A percentile compares a stretch with the other conserved stretches of the same genome.
phyloP scores from a whole-genome alignment of 2,797 vertebrate genomes.

The Onychomys leucogaster region DNA sequence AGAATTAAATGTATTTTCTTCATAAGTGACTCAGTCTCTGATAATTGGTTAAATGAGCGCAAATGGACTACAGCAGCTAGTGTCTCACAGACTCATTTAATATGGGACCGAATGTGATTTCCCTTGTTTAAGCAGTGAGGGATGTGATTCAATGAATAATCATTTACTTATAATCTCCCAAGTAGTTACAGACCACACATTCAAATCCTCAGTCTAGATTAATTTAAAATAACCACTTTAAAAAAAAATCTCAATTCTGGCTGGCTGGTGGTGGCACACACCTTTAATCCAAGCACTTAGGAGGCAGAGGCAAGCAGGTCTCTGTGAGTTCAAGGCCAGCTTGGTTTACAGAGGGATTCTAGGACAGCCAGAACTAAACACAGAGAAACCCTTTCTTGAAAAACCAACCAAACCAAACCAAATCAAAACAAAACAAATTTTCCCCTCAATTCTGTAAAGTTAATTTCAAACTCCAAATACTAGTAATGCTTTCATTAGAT shows the following conservation, averaged over 20 bases:
- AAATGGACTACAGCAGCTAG: not conserved
- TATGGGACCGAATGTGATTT: not conserved
- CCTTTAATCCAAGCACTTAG: not conserved
- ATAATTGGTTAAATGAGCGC: not conserved
- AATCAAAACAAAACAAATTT: not conserved
- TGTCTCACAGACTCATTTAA: not conserved
- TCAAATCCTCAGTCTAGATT: not conserved
- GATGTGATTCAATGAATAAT: not conserved
- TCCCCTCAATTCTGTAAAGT: not conserved
- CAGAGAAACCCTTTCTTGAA: not conserved
- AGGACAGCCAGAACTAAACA: not conserved
- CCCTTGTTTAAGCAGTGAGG: not conserved
- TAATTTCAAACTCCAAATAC: not conserved
- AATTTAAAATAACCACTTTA: constrained; percentile 15
- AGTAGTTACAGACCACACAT: not conserved
- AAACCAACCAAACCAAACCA: not conserved
- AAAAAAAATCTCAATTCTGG: not conserved
- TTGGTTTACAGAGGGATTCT: not conserved
- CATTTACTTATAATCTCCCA: not conserved
- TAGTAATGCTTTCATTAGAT: not conserved
- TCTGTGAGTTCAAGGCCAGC: not conserved
- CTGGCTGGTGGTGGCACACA: not conserved
- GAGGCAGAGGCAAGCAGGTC: not conserved
- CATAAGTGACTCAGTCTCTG: not conserved
- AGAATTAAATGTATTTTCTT: not conserved